Conservation (phyloP, 2,113 vertebrate genomes). For the Oreocharis arfaki region DNA sequence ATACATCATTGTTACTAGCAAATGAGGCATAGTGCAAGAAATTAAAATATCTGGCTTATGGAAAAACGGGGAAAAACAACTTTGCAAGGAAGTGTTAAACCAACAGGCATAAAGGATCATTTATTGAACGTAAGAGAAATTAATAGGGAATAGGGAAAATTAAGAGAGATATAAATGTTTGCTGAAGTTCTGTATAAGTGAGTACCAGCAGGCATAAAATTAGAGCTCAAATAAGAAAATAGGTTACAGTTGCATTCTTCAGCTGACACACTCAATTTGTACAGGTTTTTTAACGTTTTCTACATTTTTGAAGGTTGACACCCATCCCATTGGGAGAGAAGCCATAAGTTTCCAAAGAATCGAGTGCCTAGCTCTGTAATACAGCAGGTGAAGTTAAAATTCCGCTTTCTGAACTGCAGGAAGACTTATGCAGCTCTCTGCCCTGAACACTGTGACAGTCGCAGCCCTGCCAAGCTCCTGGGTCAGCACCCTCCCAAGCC, state of each 20-base stretch:
- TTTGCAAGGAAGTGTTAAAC: constrained; percentile 14
- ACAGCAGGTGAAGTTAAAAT: rapidly evolving
- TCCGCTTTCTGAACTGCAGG: not conserved
- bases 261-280: not conserved
- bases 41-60: constrained; percentile 42
- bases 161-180: constrained; percentile 46
- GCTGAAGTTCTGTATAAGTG: constrained; percentile 25
- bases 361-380: not conserved
- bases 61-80: not conserved
- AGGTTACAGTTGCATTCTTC: not conserved
- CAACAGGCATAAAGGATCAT: constrained; percentile 14
- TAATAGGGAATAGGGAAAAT: constrained; percentile 33
- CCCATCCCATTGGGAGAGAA: not conserved
- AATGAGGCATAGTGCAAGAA: constrained; percentile 61
- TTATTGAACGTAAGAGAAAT: constrained; percentile 11
- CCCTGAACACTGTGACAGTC: rapidly evolving
- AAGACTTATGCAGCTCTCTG: not conserved
- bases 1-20: constrained; percentile 60
- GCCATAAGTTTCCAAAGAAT: not conserved
- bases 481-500: not conserved
- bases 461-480: not conserved
- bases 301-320: not conserved
- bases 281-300: not conserved
- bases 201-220: constrained; percentile 35
- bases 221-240: not conserved